Conservation (phyloP, 2,797 vertebrate genomes). For the Protonibea diacanthus region DNA sequence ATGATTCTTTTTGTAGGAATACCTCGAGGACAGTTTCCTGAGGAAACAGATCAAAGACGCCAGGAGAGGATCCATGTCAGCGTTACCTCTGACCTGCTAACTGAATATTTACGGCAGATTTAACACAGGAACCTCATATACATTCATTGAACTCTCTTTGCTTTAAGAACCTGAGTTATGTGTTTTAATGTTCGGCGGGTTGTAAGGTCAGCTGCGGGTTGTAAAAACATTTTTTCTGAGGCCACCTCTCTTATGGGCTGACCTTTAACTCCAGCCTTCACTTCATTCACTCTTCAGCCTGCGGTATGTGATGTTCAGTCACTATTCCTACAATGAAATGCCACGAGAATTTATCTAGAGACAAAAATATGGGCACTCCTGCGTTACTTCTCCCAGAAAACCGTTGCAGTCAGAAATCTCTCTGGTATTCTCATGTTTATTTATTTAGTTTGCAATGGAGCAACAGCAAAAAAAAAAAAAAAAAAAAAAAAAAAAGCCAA, state of each 20-base stretch:
- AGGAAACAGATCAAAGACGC: constrained; percentile 40
- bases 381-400: no score
- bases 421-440: no score
- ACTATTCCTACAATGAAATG: background rate
- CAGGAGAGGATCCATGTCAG: constrained; percentile 14
- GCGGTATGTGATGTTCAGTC: background rate
- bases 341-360: background rate
- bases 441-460: no score
- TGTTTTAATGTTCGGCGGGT: background rate
- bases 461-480: no score
- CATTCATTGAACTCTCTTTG: background rate
- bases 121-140: constrained; percentile 7
- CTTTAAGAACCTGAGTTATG: background rate
- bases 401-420: no score
- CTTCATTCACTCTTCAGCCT: background rate
- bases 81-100: constrained; percentile 42
- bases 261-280: background rate
- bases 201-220: constrained; percentile 3
- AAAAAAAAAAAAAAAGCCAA: no score
- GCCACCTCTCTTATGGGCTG: background rate
- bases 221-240: background rate
- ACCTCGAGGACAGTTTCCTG: background rate
- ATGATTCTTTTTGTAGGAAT: background rate
- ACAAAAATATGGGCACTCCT: no score
- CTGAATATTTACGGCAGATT: constrained; percentile 20